Evolutionary conservation across 2,888 invertebrate genomes (phyloP), one percentile per base, ranked within the genome.

Genomic region (Epistrophe eligans): DNA sequence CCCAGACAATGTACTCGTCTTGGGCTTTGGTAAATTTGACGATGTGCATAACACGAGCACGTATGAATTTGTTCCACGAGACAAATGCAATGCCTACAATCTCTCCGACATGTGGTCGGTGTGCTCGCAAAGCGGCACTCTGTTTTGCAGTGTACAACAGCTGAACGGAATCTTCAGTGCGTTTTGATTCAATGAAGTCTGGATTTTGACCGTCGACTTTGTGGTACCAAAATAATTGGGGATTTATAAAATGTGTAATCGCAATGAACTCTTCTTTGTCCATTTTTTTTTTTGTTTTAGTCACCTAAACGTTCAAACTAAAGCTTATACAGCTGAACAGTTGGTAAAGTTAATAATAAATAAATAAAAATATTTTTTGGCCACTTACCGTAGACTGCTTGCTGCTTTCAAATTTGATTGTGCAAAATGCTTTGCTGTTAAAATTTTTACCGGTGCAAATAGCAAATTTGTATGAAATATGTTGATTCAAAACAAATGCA

Each of bases 211-310:
- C 88, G 72, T 89, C 89, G 24, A 89, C 83, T 62, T 88, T 89
- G 67, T 90, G 90, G 35, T 89, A 90, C 90, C 90, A 90, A 77
- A 90, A 90, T 15, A 90, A 58, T 67, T 90, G 90, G 0, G 90
- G 90, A 81, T 90, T 90, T 28, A 90, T 90, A 55, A 90, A 90
- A 43, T 90, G 90, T 0, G 90, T 89, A 17, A 90, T 80, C 0
- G 89, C 40, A 11, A 90, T 88, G 48, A 84, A 88, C 48, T 89
- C 85, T 43, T 88, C 89, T 32, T 70, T 77, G 15, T 81, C 88
- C 89, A 88, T 88, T 57, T 57, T 74, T 24, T 13, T 13, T 19
- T 24, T 40, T 19, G 4, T 40, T 15, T 28, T 8, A 7, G 15
- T 15, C 10, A 13, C 43, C 1, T 13, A 13, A 38, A 24, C 17